Evolutionary conservation across 2,888 invertebrate species (phyloP), one percentile per base, ranked within the genome.

Genomic region (Halictus quadricinctus): DNA sequence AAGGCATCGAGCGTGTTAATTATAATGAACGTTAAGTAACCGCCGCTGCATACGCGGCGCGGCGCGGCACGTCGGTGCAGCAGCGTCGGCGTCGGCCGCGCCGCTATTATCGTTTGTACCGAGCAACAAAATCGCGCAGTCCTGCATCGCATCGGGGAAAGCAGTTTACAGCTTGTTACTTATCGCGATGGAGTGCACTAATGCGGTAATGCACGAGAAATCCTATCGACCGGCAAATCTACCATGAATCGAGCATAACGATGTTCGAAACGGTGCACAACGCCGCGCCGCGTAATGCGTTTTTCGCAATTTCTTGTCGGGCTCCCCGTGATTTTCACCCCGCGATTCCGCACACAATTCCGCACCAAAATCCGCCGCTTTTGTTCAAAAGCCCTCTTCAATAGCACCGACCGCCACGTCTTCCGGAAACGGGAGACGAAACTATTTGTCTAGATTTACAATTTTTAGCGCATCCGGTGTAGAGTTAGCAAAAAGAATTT

Each of bases 1-100:
- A 93, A 92, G 93, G 92, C 93, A 92, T 90, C 89, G 90, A 91
- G 92, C 92, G 92, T 92, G 93, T 93, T 94, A 94, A 94, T 94
- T 94, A 93, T 93, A 93, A 94, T 93, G 92, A 91, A 92, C 92
- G 93, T 94, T 94, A 93, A 93, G 93, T 94, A 94, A 94, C 92
- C 92, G 92, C 86, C 54, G 54, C 54, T n/a, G n/a, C 54, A 54
- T 54, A 54, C 54, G 54, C n/a, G 64, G 64, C 6, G 7, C 77
- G 74, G 77, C 15, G 36, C 66, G 15, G 50, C 50, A 21, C 54
- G 54, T 8, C 54, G n/a, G 10, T 54, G n/a, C 18, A 29, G 60
- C 60, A 6, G 64, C 64, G 64, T 64, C 64, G 64, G 64, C 64
- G 64, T 64, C 84, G 83, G 78, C 73, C 75, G 83, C 41, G 66